Evolutionary conservation across 2,113 vertebrate species (phyloP).

Genomic region (Picathartes gymnocephalus): DNA sequence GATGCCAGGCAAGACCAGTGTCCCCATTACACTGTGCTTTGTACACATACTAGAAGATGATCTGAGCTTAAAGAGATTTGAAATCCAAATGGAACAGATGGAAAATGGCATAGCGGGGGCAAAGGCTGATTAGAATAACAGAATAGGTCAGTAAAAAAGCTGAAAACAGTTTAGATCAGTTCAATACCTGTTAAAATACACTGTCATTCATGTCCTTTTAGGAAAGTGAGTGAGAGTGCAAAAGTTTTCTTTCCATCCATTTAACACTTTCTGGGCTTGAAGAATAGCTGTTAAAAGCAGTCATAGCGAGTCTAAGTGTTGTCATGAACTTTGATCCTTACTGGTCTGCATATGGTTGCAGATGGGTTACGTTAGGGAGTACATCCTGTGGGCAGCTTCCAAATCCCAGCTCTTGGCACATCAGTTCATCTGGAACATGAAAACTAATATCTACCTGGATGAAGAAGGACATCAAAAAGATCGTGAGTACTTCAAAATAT

Average conservation of each 20-base stretch:
- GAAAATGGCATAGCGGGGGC: background rate
- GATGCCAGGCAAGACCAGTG: background rate
- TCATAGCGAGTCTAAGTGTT: background rate
- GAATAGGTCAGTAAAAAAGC: background rate
- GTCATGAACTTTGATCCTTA: background rate
- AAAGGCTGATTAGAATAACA: background rate
- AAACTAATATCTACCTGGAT: slow-evolving; percentile 92
- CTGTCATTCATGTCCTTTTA: background rate
- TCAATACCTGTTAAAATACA: background rate
- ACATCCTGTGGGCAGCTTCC: slow-evolving; percentile 93
- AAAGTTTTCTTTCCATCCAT: background rate
- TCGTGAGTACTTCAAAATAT: slow-evolving; percentile 75
- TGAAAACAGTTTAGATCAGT: background rate
- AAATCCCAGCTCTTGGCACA: slow-evolving; percentile 95
- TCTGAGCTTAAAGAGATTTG: background rate
- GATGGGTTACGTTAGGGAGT: slow-evolving; percentile 97
- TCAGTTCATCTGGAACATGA: slow-evolving; percentile 99
- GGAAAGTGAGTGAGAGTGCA: background rate
- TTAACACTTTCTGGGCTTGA: background rate
- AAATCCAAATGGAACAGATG: background rate
- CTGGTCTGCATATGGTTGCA: slow-evolving; percentile 41
- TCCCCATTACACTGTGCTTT: background rate
- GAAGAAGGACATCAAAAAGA: slow-evolving; percentile 94
- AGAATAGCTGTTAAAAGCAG: background rate
- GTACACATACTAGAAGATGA: background rate